Conservation (phyloP, 1,140 invertebrate species). For the Anastrepha ludens region DNA sequence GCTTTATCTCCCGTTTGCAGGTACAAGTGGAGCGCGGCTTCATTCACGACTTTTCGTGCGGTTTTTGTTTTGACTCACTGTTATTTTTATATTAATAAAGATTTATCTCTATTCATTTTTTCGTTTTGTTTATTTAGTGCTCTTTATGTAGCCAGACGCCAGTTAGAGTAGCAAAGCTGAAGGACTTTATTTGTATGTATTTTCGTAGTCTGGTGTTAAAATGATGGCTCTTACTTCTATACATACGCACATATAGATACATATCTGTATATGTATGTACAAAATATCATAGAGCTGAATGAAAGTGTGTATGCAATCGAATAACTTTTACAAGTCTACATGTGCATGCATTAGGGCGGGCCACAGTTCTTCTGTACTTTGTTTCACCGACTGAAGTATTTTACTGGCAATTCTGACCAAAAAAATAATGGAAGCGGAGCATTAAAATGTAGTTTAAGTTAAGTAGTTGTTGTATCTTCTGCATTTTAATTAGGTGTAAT, state of each 20-base stretch:
- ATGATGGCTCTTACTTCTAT: background rate
- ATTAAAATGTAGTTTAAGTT: too few relatives aligned
- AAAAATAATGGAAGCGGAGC: too few relatives aligned
- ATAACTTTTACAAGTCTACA: background rate
- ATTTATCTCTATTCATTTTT: constrained; percentile 19
- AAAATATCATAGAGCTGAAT: too few relatives aligned
- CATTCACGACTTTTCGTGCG: constrained; percentile 45
- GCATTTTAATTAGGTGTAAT: too few relatives aligned
- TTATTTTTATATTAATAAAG: constrained; percentile 34
- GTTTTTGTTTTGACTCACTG: constrained; percentile 12
- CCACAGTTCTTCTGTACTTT: too few relatives aligned
- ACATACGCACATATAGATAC: background rate
- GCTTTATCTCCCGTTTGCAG: background rate
- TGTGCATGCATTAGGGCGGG: background rate
- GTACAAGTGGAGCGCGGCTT: constrained; percentile 25
- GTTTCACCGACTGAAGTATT: too few relatives aligned
- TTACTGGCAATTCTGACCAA: too few relatives aligned
- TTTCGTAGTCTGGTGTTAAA: background rate
- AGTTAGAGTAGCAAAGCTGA: constrained; percentile 39
- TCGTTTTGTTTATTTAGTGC: background rate
- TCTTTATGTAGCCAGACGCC: background rate
- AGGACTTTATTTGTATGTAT: background rate
- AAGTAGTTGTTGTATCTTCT: too few relatives aligned
- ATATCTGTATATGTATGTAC: too few relatives aligned
- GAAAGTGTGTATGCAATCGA: background rate